Conservation (phyloP, 2,888 invertebrate species). For the Trachelus stipa region DNA sequence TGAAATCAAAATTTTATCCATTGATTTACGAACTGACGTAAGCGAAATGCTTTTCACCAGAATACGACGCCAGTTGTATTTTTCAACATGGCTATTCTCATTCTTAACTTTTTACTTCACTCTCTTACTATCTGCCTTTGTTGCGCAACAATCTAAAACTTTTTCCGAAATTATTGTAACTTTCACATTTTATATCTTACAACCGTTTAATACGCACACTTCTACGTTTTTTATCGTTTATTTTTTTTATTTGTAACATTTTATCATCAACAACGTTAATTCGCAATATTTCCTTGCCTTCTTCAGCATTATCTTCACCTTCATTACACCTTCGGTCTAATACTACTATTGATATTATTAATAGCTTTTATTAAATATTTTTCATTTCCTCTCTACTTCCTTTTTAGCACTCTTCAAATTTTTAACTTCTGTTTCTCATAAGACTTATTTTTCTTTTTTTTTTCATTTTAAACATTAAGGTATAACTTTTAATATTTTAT, state of each 20-base stretch:
- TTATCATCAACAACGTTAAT: conserved; percentile 1
- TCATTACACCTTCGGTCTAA: background rate
- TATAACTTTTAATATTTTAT: conserved; percentile 50
- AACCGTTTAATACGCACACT: background rate
- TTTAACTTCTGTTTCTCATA: conserved; percentile 3
- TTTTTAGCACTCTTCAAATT: conserved; percentile 10
- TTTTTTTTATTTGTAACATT: background rate
- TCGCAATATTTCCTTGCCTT: conserved; percentile 3
- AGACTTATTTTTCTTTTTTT: conserved; percentile 31
- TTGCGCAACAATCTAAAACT: background rate
- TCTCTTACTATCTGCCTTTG: background rate
- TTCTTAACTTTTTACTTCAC: background rate
- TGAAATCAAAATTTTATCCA: too few species aligned
- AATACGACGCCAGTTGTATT: background rate
- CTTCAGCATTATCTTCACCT: background rate
- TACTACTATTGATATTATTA: background rate
- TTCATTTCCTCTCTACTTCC: conserved; percentile 19
- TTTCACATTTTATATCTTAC: background rate
- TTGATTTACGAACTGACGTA: too few species aligned
- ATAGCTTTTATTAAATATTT: conserved; percentile 17
- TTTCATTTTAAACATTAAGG: conserved; percentile 41
- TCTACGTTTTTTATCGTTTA: conserved; percentile 6
- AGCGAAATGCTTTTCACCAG: too few species aligned
- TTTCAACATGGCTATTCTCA: background rate
- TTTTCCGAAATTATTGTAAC: background rate